Evolutionary conservation across 2,797 vertebrate genomes (phyloP).

Genomic region (Melanogrammus aeglefinus): DNA sequence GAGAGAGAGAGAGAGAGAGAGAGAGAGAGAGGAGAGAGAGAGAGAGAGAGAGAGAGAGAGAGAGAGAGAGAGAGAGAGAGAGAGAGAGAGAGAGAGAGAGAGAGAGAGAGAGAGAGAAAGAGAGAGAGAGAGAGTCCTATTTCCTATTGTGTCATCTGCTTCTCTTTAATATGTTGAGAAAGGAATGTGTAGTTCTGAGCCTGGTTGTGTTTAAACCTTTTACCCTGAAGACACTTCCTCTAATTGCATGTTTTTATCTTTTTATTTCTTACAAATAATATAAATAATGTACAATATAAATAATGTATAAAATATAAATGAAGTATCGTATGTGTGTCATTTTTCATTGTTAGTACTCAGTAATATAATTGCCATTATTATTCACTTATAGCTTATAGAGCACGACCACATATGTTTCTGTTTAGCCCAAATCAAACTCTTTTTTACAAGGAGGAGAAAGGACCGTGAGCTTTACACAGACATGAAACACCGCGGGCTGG

Average conservation of each 20-base stretch:
- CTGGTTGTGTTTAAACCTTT: conserved; percentile 59
- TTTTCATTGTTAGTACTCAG: background rate
- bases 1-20: background rate
- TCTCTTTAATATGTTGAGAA: conserved; percentile 57
- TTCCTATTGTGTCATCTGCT: conserved; percentile 55
- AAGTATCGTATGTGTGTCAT: too few species aligned
- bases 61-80: background rate
- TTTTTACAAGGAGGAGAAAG: background rate
- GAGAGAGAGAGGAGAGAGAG: background rate
- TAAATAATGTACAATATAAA: background rate
- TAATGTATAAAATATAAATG: too few species aligned
- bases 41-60: background rate
- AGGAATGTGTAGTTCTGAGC: conserved; percentile 58
- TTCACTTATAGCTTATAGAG: background rate
- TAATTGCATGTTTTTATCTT: conserved; percentile 35
- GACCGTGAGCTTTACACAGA: background rate
- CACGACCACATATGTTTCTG: background rate
- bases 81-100: conserved; percentile 10
- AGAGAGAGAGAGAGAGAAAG: conserved; percentile 13
- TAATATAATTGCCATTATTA: background rate
- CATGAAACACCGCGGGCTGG: background rate
- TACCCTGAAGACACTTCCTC: conserved; percentile 24
- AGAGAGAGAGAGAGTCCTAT: conserved; percentile 9
- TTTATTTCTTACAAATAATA: background rate
- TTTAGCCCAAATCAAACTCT: background rate